A percentile compares a stretch with the other conserved stretches of the same genome.
phyloP scores from a whole-genome alignment of 2,888 invertebrate species.

The Drosophila nr. fundita region DNA sequence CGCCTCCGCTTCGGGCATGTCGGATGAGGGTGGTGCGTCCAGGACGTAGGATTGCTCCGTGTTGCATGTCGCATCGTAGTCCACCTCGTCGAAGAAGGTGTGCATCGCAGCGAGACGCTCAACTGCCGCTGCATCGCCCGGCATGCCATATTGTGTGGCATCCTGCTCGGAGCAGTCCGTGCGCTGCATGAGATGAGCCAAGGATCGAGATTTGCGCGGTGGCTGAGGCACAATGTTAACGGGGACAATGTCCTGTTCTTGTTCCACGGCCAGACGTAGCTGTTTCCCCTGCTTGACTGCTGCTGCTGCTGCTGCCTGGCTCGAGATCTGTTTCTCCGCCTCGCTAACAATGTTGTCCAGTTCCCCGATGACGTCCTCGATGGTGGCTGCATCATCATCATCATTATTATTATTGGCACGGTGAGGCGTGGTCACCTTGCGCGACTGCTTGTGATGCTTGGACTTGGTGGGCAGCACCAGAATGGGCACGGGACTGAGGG shows the following conservation, averaged over 20 bases:
- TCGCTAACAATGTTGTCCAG: conserved; percentile 93
- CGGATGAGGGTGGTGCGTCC: conserved; percentile 67
- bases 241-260: conserved; percentile 90
- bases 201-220: conserved; percentile 90
- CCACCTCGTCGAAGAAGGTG: conserved; percentile 82
- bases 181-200: conserved; percentile 89
- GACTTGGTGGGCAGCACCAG: conserved; percentile 81
- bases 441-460: conserved; percentile 71
- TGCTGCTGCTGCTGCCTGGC: conserved; percentile 31
- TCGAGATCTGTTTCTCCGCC: conserved; percentile 89
- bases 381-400: conserved; percentile 89
- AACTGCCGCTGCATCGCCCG: conserved; percentile 61
- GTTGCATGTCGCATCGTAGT: conserved; percentile 72
- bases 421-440: conserved; percentile 27
- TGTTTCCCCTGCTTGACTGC: conserved; percentile 68
- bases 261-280: conserved; percentile 44
- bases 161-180: conserved; percentile 84
- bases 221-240: conserved; percentile 92
- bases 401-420: conserved; percentile 44
- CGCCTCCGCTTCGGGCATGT: conserved; percentile 77
- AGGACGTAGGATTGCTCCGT: conserved; percentile 70
- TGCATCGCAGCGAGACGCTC: conserved; percentile 80
- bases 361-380: conserved; percentile 95
- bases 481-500: conserved; percentile 89
- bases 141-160: conserved; percentile 84